Evolutionary conservation across 2,888 invertebrate species (phyloP).

Genomic region (Plagiodera versicolora): DNA sequence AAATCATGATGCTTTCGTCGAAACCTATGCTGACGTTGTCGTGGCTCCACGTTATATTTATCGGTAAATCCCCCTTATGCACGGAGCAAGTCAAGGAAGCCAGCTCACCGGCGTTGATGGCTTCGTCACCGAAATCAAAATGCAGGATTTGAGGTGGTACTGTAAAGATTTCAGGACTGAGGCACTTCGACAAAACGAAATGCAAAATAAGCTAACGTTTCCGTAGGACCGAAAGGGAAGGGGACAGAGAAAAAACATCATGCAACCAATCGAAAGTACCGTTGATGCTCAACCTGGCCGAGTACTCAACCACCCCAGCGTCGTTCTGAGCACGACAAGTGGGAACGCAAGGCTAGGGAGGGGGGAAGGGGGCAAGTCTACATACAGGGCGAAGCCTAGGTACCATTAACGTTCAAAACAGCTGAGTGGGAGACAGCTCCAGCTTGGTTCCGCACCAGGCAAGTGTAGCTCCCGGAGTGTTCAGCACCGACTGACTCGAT

Average conservation of each 20-base stretch:
- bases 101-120: slow-evolving; percentile 67
- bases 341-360: too few relatives aligned
- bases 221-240: too few relatives aligned
- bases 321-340: slow-evolving; percentile 70
- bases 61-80: slow-evolving; percentile 71
- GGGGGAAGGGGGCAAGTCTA: too few relatives aligned
- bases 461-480: slow-evolving; percentile 66
- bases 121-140: slow-evolving; percentile 59
- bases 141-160: slow-evolving; percentile 67
- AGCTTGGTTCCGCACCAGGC: slow-evolving; percentile 64
- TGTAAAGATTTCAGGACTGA: slow-evolving; percentile 43
- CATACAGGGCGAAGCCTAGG: too few relatives aligned
- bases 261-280: too few relatives aligned
- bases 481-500: slow-evolving; percentile 59
- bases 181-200: neutral
- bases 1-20: slow-evolving; percentile 49
- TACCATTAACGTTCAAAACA: slow-evolving; percentile 68
- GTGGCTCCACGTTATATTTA: slow-evolving; percentile 66
- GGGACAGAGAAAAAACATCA: too few relatives aligned
- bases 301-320: slow-evolving; percentile 59
- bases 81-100: slow-evolving; percentile 70
- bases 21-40: slow-evolving; percentile 54
- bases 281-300: slow-evolving; percentile 60
- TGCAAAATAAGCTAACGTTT: neutral
- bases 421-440: slow-evolving; percentile 59